Percentiles rank a stretch among this genome's conserved stretches.
These are phyloP conservation scores for Sebastes vulpes DNA, from an alignment of 2,797 vertebrate species.

Conservation along the genomic window DNA sequence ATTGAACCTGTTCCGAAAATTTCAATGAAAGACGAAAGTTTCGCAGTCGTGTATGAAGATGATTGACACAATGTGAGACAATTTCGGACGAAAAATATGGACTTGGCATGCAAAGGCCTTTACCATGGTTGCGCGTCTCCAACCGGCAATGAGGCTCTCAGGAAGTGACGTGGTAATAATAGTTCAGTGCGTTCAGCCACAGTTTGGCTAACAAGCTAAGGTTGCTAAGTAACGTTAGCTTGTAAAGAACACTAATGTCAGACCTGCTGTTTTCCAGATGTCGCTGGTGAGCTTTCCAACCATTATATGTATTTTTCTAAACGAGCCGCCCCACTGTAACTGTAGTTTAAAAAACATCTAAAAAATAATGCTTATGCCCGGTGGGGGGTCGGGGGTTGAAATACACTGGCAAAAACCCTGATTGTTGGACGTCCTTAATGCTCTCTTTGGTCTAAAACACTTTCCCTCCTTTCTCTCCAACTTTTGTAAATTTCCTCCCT, in stretches of 20 bases:
- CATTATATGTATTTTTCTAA: background rate
- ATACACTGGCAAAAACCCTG: background rate
- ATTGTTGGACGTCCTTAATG: background rate
- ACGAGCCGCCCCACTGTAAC: background rate
- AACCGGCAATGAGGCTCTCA: too few relatives aligned
- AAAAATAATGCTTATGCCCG: accelerated
- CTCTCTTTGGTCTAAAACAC: background rate
- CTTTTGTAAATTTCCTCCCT: background rate
- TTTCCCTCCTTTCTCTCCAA: background rate
- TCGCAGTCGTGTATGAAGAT: too few relatives aligned
- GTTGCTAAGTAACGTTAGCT: background rate
- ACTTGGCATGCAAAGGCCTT: too few relatives aligned
- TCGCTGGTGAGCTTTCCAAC: background rate
- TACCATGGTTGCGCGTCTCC: too few relatives aligned
- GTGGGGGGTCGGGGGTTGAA: background rate
- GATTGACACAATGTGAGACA: too few relatives aligned
- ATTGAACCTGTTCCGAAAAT: too few relatives aligned
- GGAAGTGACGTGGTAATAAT: too few relatives aligned
- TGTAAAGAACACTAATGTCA: background rate
- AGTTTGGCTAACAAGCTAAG: background rate
- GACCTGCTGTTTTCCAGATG: background rate
- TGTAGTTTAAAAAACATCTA: background rate
- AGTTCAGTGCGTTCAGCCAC: too few relatives aligned
- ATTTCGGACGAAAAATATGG: too few relatives aligned
- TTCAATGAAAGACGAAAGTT: too few relatives aligned